Base-by-base conservation (phyloP, 2,888 invertebrate species). In the Megamerina dolium region DNA sequence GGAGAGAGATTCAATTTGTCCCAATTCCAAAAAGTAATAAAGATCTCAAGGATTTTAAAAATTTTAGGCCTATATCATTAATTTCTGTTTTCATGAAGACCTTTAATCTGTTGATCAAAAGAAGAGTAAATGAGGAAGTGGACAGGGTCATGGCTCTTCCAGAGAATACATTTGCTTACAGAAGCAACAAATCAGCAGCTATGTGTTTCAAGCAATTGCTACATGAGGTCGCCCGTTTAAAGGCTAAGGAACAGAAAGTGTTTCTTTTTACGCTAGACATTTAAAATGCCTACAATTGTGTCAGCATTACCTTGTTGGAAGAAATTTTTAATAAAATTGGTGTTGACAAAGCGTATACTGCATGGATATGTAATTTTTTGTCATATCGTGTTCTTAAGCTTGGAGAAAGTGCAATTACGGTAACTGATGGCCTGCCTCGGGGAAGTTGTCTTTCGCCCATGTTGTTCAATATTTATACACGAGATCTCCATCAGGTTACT, bases 1-100 rank as follows among this genome's bases (percentile, higher is more conserved):
- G 35, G 35, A 17, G 35, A 5, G 20, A 12, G 12, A 35, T 35
- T 5, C 19, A 35, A 23, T 23, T 36, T 21, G 35, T 35, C 12
- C 35, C 35, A 13, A 35, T 35, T 14, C 35, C 36, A 5, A 21
- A 21, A 12, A 36, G 21, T n/a, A 21, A 36, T 36, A 36, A n/a
- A 2, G 13, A 21, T 23, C 3, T 36, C 5, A 17, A 10, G 9
- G 33, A 33, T 17, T 33, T 3, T 18, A 33, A 17, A 33, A 33
- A 33, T 18, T 33, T 17, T 17, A 14, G 4, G n/a, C 33, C 31
- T 13, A 31, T 31, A 31, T 14, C 31, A 9, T 17, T 31, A 2
- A 31, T 31, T 2, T 31, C 31, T 16, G 31, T 31, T 3, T 16
- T 31, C 19, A n/a, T 9, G 2, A 33, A 33, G 19, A 18, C 18